A percentile compares a stretch with the other conserved stretches of the same genome.
Evolutionary conservation across 2,113 vertebrate genomes (phyloP).

Genomic region (Python bivittatus): DNA sequence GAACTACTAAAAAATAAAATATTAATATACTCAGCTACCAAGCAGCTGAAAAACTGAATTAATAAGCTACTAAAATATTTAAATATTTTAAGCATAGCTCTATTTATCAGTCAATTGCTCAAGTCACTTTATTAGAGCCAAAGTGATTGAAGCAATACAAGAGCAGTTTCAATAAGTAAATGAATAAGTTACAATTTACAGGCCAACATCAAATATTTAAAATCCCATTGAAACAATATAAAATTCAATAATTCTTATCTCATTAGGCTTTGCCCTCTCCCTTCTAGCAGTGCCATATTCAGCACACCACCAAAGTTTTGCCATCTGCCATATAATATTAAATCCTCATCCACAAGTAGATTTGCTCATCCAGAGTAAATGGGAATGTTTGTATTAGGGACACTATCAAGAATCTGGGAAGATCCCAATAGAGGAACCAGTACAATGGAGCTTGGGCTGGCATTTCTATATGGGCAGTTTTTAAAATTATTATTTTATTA

Average conservation of each 20-base stretch:
- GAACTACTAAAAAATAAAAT: not conserved
- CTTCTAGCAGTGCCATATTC: not conserved
- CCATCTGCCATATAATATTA: not conserved
- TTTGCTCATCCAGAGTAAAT: not conserved
- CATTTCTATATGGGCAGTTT: no score
- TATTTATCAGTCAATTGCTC: not conserved
- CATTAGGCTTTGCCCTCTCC: not conserved
- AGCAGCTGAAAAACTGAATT: not conserved
- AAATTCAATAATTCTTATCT: not conserved
- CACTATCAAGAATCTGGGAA: no score
- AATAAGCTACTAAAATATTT: not conserved
- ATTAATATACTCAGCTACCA: not conserved
- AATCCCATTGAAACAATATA: not conserved
- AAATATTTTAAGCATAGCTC: not conserved
- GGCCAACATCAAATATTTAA: not conserved
- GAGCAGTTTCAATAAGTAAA: not conserved
- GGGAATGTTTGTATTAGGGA: no score
- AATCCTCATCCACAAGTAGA: not conserved
- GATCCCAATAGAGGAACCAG: no score
- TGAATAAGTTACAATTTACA: not conserved
- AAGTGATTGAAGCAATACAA: not conserved
- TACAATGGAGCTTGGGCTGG: no score
- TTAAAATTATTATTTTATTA: no score
- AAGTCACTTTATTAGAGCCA: not conserved
- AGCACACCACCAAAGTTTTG: not conserved